phyloP scores from a whole-genome alignment of 2,797 vertebrate genomes.

The Dendrocincla tyrannina region DNA sequence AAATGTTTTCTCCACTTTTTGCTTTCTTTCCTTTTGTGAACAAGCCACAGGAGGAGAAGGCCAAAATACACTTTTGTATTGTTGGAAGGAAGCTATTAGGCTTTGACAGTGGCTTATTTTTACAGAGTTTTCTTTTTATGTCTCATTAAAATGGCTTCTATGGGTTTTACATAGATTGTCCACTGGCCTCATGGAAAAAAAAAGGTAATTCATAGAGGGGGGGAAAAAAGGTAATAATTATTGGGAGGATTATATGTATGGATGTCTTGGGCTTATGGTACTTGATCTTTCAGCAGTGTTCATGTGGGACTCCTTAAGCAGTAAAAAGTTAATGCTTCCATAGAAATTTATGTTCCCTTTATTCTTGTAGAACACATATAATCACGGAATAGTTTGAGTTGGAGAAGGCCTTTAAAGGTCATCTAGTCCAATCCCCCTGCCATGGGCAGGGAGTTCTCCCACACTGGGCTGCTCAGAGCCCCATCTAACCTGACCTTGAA shows the following conservation, averaged over 20 bases:
- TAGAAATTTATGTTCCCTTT: constrained; percentile 7
- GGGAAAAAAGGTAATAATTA: background rate
- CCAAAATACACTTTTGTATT: background rate
- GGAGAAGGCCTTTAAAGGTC: background rate
- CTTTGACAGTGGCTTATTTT: background rate
- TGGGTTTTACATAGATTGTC: background rate
- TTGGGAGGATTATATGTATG: background rate
- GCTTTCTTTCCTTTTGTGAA: background rate
- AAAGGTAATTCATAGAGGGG: background rate
- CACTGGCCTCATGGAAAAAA: background rate
- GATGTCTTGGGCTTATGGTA: background rate
- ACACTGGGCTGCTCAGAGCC: background rate
- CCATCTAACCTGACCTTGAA: background rate
- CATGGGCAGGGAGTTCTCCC: background rate
- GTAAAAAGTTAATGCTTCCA: background rate
- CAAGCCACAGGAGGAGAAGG: background rate
- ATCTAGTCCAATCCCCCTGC: background rate
- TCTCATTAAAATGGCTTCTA: background rate
- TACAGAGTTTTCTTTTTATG: background rate
- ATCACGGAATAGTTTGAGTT: background rate
- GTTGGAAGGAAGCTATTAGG: background rate
- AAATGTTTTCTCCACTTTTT: background rate
- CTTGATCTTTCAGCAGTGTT: background rate
- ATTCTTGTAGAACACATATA: background rate
- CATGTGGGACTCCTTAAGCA: background rate